phyloP scores from a whole-genome alignment of 2,797 vertebrate species.

The Sebastiscus albofasciatus region DNA sequence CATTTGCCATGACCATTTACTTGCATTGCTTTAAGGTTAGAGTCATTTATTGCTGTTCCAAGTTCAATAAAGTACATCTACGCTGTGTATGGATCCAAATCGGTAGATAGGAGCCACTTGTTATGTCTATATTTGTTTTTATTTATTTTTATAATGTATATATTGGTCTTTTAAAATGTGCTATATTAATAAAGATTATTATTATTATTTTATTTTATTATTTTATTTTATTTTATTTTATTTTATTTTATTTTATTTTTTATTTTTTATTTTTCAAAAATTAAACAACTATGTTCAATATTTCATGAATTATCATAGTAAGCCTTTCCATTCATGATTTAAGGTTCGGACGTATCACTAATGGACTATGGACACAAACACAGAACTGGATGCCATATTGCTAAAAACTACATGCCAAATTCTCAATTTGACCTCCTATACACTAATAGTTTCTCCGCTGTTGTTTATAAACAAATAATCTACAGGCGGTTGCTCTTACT shows the following conservation, averaged over 20 bases:
- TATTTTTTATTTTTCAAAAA: background rate
- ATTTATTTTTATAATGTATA: no score
- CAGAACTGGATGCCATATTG: background rate
- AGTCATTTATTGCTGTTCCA: background rate
- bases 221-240: no score
- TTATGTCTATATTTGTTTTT: background rate
- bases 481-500: constrained; percentile 38
- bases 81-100: background rate
- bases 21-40: background rate
- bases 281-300: background rate
- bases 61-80: background rate
- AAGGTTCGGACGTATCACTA: background rate
- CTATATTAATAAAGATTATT: no score
- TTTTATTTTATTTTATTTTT: no score
- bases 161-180: rapidly evolving
- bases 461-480: constrained; percentile 42
- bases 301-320: background rate
- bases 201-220: no score
- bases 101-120: background rate
- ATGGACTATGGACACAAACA: background rate
- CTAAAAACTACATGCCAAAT: background rate
- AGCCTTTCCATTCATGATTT: background rate
- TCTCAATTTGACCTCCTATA: constrained; percentile 8
- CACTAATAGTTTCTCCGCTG: constrained; percentile 2
- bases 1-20: background rate